Percentiles rank a stretch among this genome's conserved stretches.
These are phyloP conservation scores for Drosophila falleni DNA, from an alignment of 2,888 invertebrate species.

Conservation along the genomic window DNA sequence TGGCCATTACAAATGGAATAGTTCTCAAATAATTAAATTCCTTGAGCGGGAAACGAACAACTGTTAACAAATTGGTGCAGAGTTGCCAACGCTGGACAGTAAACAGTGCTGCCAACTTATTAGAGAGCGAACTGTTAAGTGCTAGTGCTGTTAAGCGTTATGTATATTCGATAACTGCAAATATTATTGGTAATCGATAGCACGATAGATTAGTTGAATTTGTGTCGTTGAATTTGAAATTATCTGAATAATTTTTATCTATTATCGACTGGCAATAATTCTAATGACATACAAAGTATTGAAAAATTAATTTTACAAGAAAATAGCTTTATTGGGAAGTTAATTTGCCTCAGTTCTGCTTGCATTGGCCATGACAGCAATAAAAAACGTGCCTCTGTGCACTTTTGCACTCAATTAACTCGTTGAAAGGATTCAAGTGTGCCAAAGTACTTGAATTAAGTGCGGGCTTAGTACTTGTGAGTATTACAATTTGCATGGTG, in stretches of 20 bases:
- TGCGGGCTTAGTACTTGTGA: constrained; percentile 9
- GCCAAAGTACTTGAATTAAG: constrained; percentile 41
- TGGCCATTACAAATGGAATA: constrained; percentile 49
- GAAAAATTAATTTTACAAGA: neutral
- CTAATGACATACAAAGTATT: neutral
- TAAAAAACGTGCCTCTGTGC: constrained; percentile 16
- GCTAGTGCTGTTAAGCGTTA: neutral
- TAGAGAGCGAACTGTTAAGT: neutral
- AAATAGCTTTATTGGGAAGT: neutral
- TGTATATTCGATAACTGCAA: constrained; percentile 24
- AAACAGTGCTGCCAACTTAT: too few species aligned
- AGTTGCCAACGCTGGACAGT: constrained; percentile 15
- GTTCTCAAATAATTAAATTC: neutral
- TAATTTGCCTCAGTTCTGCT: neutral
- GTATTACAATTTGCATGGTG: constrained; percentile 11
- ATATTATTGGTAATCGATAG: neutral
- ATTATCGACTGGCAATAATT: neutral
- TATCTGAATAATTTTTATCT: neutral
- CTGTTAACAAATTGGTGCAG: constrained; percentile 13
- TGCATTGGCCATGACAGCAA: constrained; percentile 32
- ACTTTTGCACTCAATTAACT: constrained; percentile 22
- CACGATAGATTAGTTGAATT: neutral
- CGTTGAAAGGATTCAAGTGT: constrained; percentile 33
- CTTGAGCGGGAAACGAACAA: constrained; percentile 26
- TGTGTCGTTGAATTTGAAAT: neutral